These are phyloP conservation scores for Drosophila eugracilis DNA, from an alignment of 1,140 invertebrate species.

Conservation along the genomic window DNA sequence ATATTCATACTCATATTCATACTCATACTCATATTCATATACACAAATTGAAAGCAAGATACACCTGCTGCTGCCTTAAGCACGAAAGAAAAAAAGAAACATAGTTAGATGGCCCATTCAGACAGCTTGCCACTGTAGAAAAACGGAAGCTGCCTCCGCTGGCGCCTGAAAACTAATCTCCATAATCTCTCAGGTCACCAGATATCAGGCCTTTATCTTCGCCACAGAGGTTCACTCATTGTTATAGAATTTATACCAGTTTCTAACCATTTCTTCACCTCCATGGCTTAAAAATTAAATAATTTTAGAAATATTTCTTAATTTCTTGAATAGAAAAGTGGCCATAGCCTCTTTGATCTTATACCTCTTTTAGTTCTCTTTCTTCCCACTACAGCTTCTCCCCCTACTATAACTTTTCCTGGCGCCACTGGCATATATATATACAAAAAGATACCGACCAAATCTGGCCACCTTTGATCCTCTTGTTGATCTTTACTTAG, in stretches of 20 bases:
- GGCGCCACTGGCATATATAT: constrained; percentile 27
- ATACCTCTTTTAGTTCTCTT: neutral
- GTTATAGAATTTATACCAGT: too few species aligned
- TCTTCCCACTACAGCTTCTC: neutral
- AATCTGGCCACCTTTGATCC: constrained; percentile 6
- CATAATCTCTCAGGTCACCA: constrained; percentile 38
- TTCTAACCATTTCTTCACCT: too few species aligned
- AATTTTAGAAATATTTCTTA: too few species aligned
- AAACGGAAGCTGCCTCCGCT: constrained; percentile 44
- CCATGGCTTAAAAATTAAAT: too few species aligned
- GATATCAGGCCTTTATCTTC: constrained; percentile 20
- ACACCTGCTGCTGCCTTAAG: neutral
- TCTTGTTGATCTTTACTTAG: constrained; percentile 46
- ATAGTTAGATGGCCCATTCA: neutral
- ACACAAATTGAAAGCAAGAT: neutral
- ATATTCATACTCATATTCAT: too few species aligned
- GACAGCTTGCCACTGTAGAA: constrained; percentile 42
- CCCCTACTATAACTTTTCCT: neutral
- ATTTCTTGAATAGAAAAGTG: too few species aligned
- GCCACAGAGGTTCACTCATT: neutral
- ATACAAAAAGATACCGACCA: constrained; percentile 6
- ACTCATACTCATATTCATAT: too few species aligned
- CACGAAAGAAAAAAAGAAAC: too few species aligned
- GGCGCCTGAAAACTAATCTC: constrained; percentile 44
- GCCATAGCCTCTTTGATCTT: constrained; percentile 26